phyloP scores from a whole-genome alignment of 35 echinoderm and acorn worm species.

The Ophiothrix spiculata region DNA sequence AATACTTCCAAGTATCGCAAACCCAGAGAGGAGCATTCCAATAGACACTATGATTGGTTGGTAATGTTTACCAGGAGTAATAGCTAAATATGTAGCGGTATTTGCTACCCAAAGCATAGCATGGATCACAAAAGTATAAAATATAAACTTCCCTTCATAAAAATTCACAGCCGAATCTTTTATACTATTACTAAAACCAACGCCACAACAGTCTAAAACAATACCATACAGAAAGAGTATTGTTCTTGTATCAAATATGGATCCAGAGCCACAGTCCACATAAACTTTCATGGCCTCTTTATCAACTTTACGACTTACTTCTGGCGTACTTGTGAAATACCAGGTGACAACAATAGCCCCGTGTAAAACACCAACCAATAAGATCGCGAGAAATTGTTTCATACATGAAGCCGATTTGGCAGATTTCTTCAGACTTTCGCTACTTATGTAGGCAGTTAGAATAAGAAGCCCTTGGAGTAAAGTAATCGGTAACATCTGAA shows the following conservation, averaged over 20 bases:
- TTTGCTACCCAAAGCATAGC: conserved; percentile 62
- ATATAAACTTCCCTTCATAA: conserved; percentile 75
- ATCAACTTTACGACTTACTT: conserved; percentile 11
- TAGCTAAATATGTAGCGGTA: conserved; percentile 38
- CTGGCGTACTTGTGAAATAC: conserved; percentile 45
- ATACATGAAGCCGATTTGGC: neutral
- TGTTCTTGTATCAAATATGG: conserved; percentile 27
- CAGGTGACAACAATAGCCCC: conserved; percentile 30
- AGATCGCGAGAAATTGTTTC: conserved; percentile 8
- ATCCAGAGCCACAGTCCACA: conserved; percentile 41
- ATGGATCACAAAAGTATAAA: conserved; percentile 65
- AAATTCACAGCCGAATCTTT: conserved; percentile 53
- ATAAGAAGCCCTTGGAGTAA: conserved; percentile 41
- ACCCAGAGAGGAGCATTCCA: conserved; percentile 44
- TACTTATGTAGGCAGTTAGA: conserved; percentile 35
- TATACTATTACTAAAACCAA: conserved; percentile 33
- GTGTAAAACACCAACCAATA: conserved; percentile 8
- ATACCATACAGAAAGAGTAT: conserved; percentile 43
- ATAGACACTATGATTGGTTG: conserved; percentile 39
- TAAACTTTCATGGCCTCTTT: conserved; percentile 7
- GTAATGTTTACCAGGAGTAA: conserved; percentile 38
- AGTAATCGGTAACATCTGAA: conserved; percentile 58
- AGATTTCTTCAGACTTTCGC: conserved; percentile 19
- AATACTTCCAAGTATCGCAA: conserved; percentile 29
- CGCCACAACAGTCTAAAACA: conserved; percentile 34